Percentiles rank a stretch among this genome's conserved stretches.
phyloP scores from a whole-genome alignment of 2,797 vertebrate species.

The Hipposideros larvatus region DNA sequence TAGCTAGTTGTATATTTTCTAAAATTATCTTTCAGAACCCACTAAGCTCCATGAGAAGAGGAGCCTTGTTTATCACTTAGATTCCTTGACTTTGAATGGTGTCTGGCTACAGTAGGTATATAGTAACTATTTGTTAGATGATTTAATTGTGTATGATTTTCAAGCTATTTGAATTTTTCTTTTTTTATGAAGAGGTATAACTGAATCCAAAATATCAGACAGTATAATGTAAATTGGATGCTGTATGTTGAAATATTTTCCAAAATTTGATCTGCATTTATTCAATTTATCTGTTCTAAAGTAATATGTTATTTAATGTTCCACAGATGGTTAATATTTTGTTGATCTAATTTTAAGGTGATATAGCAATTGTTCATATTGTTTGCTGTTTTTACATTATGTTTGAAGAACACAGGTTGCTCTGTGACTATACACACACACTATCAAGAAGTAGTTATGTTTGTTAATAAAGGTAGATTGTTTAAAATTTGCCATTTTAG shows the following conservation, averaged over 20 bases:
- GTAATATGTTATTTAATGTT: background rate
- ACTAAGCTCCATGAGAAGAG: background rate
- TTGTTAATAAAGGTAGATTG: background rate
- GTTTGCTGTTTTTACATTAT: background rate
- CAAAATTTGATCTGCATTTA: background rate
- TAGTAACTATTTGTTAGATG: background rate
- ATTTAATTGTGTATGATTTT: background rate
- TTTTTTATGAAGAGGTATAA: background rate
- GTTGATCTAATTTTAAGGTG: background rate
- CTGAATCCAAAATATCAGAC: background rate
- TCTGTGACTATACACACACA: background rate
- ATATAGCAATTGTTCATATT: background rate
- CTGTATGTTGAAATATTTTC: background rate
- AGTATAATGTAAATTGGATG: background rate
- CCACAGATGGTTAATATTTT: background rate
- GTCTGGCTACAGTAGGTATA: background rate
- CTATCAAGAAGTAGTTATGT: background rate
- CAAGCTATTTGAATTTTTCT: background rate
- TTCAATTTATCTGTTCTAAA: background rate
- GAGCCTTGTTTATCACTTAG: background rate
- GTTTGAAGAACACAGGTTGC: background rate
- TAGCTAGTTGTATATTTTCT: background rate
- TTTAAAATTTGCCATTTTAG: background rate
- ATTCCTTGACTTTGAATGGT: background rate
- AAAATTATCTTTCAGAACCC: background rate